Evolutionary conservation across 2,113 vertebrate genomes (phyloP), one percentile per base, ranked within the genome.

Genomic region (Passer montanus): DNA sequence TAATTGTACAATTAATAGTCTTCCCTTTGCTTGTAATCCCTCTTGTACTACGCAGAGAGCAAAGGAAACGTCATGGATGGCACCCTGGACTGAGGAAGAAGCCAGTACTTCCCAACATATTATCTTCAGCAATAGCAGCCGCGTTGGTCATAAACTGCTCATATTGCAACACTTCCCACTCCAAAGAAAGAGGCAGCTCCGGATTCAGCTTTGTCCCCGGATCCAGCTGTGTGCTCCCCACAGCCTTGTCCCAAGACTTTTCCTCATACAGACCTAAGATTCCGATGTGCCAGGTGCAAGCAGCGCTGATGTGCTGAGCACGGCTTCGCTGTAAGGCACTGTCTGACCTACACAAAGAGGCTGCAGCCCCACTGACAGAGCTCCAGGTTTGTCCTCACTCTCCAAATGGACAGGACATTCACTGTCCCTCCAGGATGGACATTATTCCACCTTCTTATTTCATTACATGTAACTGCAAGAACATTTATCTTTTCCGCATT

Each of bases 1-100:
- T 97, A 89, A 89, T 96, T 94, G 90, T 89, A 75, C 64, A 89
- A 75, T 92, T 81, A 93, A 55, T 35, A 70, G 35, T 66, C 46
- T 95, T 94, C 73, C 24, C 47, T 89, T 87, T 63, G 68, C 76
- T 90, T 96, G 95, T 95, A 94, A 95, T 95, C 68, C 46, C 43
- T 46, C 83, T 88, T 92, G 95, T 96, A 90, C 44, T 90, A 94
- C 91, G 89, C 17, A 44, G 10, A 35, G 64, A 94, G 43, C 68
- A 84, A 89, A 90, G 68, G 68, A 92, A 84, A 67, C 7, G 2
- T 77, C 52, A 33, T 0, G 11, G 68, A 89, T 70, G 72, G 27
- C 60, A 52, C 50, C 27, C 37, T 64, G 26, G 30, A 23, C 23
- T 87, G 83, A 67, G 74, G 37, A 41, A 83, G 90, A 59, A 94